Percentiles rank a stretch among this genome's conserved stretches.
phyloP scores from a whole-genome alignment of 2,113 vertebrate genomes.

The Tichodroma muraria region DNA sequence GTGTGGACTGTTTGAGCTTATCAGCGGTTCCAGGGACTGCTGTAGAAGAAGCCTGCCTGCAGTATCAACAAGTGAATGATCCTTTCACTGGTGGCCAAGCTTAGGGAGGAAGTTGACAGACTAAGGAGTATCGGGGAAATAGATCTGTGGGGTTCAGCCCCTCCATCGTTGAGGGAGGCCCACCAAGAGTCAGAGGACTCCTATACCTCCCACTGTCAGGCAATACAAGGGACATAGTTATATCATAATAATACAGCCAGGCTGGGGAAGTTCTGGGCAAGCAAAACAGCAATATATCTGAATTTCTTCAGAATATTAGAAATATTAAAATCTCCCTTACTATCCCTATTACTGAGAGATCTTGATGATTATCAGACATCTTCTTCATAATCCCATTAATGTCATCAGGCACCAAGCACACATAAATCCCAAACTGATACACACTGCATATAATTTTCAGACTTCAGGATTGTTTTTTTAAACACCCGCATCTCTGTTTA shows the following conservation, averaged over 20 bases:
- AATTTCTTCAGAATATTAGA: neutral
- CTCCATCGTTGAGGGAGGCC: too few species aligned
- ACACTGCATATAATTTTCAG: neutral
- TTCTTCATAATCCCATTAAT: neutral
- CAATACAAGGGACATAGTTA: too few species aligned
- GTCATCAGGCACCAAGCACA: neutral
- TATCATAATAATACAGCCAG: too few species aligned
- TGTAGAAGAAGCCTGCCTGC: neutral
- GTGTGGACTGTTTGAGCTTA: neutral
- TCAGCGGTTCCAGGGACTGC: too few species aligned
- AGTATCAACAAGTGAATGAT: too few species aligned
- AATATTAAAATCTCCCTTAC: neutral
- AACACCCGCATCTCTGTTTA: neutral
- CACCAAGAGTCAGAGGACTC: too few species aligned
- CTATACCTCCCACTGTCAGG: too few species aligned
- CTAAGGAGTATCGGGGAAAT: too few species aligned
- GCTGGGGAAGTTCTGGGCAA: neutral
- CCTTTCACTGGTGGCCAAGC: too few species aligned
- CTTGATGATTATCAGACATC: neutral
- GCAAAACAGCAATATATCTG: neutral
- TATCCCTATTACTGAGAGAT: neutral
- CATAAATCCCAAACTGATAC: neutral
- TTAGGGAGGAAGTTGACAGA: too few species aligned
- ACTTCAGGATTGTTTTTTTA: neutral
- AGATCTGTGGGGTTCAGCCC: too few species aligned